Percentiles rank a stretch among this genome's conserved stretches.
These are phyloP conservation scores for Brienomyrus longianalis DNA, from an alignment of 2,113 vertebrate species.

Conservation along the genomic window DNA sequence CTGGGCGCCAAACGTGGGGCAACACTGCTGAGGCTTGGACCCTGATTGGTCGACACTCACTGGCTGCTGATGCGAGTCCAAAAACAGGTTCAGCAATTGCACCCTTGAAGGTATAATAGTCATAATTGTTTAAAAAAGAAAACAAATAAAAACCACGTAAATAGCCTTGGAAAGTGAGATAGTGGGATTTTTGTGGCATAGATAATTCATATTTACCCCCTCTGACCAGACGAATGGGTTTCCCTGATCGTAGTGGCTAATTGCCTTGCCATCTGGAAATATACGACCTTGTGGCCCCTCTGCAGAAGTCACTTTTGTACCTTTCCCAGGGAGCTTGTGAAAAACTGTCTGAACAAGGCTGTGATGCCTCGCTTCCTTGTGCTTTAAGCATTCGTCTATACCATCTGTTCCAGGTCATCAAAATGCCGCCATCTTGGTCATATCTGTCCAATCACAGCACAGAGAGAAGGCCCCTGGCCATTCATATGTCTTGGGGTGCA, in stretches of 20 bases:
- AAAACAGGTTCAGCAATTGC: neutral
- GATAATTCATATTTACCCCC: neutral
- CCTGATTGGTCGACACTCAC: neutral
- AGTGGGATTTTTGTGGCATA: neutral
- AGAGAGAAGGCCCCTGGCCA: neutral
- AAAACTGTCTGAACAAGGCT: neutral
- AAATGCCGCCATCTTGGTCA: neutral
- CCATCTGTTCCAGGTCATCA: neutral
- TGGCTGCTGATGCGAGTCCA: neutral
- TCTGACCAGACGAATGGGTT: neutral
- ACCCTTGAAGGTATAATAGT: neutral
- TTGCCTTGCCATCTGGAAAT: neutral
- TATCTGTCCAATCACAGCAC: neutral
- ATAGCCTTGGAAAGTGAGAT: neutral
- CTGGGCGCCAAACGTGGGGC: neutral
- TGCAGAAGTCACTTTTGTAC: neutral
- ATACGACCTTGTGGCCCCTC: neutral
- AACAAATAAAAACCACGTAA: neutral
- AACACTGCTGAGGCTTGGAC: neutral
- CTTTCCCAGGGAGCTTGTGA: neutral
- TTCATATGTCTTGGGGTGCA: neutral
- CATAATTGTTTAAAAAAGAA: neutral
- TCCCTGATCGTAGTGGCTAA: neutral
- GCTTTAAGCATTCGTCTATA: neutral
- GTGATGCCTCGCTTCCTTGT: neutral